phyloP scores from a whole-genome alignment of 2,888 invertebrate genomes.

The Fissipunctia ypsillon region DNA sequence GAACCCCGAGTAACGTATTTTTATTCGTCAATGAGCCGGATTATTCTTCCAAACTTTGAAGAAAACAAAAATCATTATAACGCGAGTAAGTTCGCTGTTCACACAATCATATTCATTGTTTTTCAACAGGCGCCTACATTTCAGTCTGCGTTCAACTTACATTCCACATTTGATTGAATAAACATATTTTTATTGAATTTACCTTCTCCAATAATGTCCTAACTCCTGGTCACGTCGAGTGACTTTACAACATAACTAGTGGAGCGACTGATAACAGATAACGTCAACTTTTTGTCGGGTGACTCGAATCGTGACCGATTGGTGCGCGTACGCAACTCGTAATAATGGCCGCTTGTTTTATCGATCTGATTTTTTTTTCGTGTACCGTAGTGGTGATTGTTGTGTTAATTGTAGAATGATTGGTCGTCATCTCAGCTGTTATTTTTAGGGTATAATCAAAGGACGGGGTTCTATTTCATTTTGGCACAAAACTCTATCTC shows the following conservation, averaged over 20 bases:
- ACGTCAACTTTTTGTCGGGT: conserved; percentile 59
- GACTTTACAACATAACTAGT: conserved; percentile 64
- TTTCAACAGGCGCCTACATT: neutral
- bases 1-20: no score
- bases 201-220: conserved; percentile 36
- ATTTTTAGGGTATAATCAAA: neutral
- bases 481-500: neutral
- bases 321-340: conserved; percentile 35
- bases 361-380: conserved; percentile 8
- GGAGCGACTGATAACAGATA: conserved; percentile 65
- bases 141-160: neutral
- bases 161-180: neutral
- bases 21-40: no score
- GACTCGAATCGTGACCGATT: conserved; percentile 57
- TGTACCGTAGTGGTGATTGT: neutral
- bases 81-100: neutral
- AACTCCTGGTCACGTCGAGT: conserved; percentile 28
- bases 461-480: neutral
- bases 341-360: conserved; percentile 27
- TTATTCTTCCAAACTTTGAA: no score
- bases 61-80: no score
- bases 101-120: neutral
- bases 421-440: neutral
- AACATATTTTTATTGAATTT: conserved; percentile 11
- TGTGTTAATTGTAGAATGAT: conserved; percentile 1